Conservation (phyloP, 2,113 vertebrate genomes). For the Hymenochirus boettgeri region DNA sequence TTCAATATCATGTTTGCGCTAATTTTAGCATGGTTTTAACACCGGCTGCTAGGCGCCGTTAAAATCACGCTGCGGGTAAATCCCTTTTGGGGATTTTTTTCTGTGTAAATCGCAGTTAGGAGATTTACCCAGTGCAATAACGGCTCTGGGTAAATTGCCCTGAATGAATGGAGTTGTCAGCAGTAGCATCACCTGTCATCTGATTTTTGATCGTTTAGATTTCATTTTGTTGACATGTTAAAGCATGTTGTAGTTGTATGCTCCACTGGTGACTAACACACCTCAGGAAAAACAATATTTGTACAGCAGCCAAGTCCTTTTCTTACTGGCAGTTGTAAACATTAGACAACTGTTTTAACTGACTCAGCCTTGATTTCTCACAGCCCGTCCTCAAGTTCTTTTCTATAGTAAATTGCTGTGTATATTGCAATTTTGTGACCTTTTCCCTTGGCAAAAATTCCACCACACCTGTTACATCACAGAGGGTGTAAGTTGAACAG, state of each 20-base stretch:
- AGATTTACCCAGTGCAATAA: too few relatives aligned
- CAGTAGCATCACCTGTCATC: too few relatives aligned
- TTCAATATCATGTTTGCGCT: too few relatives aligned
- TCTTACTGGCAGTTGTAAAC: not conserved
- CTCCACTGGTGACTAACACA: slow-evolving; percentile 6
- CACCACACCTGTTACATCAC: not conserved
- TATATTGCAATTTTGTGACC: not conserved
- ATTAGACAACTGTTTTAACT: slow-evolving; percentile 25
- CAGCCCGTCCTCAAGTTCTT: not conserved
- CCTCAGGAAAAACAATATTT: slow-evolving; percentile 23
- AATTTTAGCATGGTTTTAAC: too few relatives aligned
- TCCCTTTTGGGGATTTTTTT: too few relatives aligned
- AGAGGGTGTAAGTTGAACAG: not conserved
- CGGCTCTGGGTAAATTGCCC: too few relatives aligned
- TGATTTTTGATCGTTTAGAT: too few relatives aligned
- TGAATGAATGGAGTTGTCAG: too few relatives aligned
- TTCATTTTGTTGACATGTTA: too few relatives aligned
- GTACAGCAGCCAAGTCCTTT: slow-evolving; percentile 22
- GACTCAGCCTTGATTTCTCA: slow-evolving; percentile 4
- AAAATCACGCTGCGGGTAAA: too few relatives aligned
- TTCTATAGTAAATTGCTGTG: not conserved
- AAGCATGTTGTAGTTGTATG: not conserved
- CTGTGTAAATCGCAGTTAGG: too few relatives aligned
- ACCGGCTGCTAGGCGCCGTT: too few relatives aligned
- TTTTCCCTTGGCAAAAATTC: not conserved